phyloP scores from a whole-genome alignment of 2,113 vertebrate species.

The Lagopus leucura region DNA sequence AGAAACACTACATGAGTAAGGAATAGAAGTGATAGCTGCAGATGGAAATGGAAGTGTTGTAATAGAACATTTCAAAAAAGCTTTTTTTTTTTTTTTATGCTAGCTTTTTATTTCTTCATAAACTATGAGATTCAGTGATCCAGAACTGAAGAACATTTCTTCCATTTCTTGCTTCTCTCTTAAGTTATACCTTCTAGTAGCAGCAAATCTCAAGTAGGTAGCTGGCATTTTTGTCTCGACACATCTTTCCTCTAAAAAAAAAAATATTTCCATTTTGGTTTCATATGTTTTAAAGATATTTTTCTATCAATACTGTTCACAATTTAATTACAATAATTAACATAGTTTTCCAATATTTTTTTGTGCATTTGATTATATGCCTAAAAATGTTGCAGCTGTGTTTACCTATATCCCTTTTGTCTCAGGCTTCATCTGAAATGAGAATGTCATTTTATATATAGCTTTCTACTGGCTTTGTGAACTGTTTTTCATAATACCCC shows the following conservation, averaged over 20 bases:
- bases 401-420: slow-evolving; percentile 86
- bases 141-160: not conserved
- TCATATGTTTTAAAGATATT: slow-evolving; percentile 79
- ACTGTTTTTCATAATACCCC: slow-evolving; percentile 78
- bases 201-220: not conserved
- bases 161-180: not conserved
- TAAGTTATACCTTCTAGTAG: not conserved
- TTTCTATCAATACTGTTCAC: slow-evolving; percentile 83
- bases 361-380: slow-evolving; percentile 83
- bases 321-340: slow-evolving; percentile 88
- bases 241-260: not conserved
- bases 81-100: not conserved
- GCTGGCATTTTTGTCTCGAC: not conserved
- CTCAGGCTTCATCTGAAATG: slow-evolving; percentile 78
- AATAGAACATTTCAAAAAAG: not conserved
- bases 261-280: slow-evolving; percentile 67
- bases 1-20: rapidly evolving
- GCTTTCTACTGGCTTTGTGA: slow-evolving; percentile 84
- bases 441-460: slow-evolving; percentile 85
- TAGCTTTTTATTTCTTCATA: slow-evolving; percentile 22
- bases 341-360: slow-evolving; percentile 85
- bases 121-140: not conserved
- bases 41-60: not conserved
- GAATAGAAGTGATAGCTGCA: not conserved
- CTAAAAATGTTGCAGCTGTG: slow-evolving; percentile 85